A percentile compares a stretch with the other conserved stretches of the same genome.
Evolutionary conservation across 1,140 invertebrate genomes (phyloP).

Genomic region (Metaphire vulgaris): DNA sequence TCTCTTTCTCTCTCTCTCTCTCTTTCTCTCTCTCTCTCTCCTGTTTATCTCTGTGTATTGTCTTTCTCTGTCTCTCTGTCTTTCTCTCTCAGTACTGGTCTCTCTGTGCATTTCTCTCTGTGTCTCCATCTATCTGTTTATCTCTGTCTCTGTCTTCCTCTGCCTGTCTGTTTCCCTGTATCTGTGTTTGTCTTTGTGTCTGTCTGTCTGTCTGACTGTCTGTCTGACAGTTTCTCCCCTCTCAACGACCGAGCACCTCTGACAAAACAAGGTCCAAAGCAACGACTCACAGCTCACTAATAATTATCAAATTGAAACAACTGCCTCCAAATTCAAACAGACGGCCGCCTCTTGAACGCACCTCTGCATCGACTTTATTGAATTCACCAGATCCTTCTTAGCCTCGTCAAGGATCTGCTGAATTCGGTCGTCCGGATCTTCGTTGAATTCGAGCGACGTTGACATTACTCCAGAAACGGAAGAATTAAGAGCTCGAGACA

Average conservation of each 20-base stretch:
- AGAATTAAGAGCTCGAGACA: not conserved
- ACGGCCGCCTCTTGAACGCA: not conserved
- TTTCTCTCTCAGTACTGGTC: no score
- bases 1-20: no score
- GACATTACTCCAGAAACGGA: not conserved
- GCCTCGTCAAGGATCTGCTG: conserved; percentile 5
- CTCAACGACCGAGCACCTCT: not conserved
- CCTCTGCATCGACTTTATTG: not conserved
- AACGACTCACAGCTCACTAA: no score
- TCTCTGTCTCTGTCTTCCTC: no score
- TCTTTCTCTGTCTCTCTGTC: no score
- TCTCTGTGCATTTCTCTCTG: no score
- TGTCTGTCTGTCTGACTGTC: not conserved
- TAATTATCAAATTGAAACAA: not conserved
- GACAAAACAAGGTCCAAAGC: no score
- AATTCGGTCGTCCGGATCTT: not conserved
- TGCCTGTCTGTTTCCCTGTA: not conserved
- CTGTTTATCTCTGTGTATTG: no score
- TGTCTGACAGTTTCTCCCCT: not conserved
- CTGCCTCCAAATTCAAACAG: not conserved
- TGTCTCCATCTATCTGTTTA: no score
- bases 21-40: no score
- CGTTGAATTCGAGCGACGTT: not conserved
- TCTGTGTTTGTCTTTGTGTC: not conserved
- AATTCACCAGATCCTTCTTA: not conserved